Base-by-base conservation (phyloP, 2,888 invertebrate species). In the Apamea epomidion region DNA sequence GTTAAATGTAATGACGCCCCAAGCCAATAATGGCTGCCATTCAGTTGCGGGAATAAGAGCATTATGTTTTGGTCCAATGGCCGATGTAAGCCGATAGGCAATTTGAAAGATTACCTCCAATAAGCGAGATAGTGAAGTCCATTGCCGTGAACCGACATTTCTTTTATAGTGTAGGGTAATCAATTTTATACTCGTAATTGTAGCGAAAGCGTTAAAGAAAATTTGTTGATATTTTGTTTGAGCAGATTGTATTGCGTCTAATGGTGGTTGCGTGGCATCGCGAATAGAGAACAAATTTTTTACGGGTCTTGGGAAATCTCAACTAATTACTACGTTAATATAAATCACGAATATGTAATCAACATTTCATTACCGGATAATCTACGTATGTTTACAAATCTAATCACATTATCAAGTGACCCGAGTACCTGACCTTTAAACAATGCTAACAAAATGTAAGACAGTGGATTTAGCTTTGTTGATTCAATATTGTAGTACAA, bases 141-240 rank as follows among this genome's bases (percentile, higher is more conserved):
- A 90, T 90, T 90, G 90, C 91, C 86, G 91, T 91, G 90, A 90
- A 91, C 90, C 85, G 90, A 87, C 90, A 91, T 93, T 93, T 93
- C 90, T 92, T 93, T 92, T 91, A 92, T 90, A 91, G 90, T 91
- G 89, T 85, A 89, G 85, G 86, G 91, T 85, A 93, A 94, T 94
- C 93, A 93, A 94, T 94, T 94, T 93, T 90, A 93, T 87, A 92
- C 91, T 90, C 88, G 88, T 92, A 91, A 91, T 92, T 91, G 90
- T 89, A 87, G 92, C 90, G 93, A 94, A 94, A 94, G 94, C 94
- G 94, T 92, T 90, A 87, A 92, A 91, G 90, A 91, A 81, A 90
- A 91, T 90, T 90, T 88, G 89, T 90, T 90, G 89, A 90, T 91
- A 89, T 92, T 92, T 89, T 90, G 83, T 85, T 86, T 84, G 81